Conservation (phyloP, 2,888 invertebrate species). For the Galerucella pusilla region DNA sequence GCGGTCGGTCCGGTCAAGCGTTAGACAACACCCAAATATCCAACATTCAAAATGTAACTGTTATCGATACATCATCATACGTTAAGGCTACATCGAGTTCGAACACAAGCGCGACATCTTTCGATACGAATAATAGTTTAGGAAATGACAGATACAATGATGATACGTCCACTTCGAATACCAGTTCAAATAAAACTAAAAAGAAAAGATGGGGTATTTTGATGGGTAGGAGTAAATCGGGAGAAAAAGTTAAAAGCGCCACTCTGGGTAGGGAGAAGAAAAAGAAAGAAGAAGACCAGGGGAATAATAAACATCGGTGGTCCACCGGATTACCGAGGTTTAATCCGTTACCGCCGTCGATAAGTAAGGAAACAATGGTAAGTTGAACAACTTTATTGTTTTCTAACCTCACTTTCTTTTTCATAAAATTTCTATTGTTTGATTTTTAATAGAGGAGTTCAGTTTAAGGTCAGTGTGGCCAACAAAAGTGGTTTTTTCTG, state of each 20-base stretch:
- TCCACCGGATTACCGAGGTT: constrained; percentile 77
- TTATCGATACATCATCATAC: constrained; percentile 8
- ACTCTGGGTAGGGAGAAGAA: constrained; percentile 76
- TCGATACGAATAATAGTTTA: constrained; percentile 38
- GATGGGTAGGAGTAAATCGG: constrained; percentile 71
- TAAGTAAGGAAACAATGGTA: constrained; percentile 84
- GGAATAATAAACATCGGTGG: constrained; percentile 74
- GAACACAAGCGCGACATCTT: constrained; percentile 36
- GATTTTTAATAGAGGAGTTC: no score
- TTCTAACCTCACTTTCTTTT: no score
- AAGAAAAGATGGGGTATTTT: constrained; percentile 77
- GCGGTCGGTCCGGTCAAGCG: constrained; percentile 40
- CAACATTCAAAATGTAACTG: constrained; percentile 19
- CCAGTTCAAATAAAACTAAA: constrained; percentile 61
- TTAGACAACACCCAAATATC: constrained; percentile 38
- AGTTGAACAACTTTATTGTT: constrained; percentile 51
- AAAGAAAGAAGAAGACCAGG: constrained; percentile 66
- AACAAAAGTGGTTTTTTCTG: no score
- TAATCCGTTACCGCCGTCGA: constrained; percentile 79
- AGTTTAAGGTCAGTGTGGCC: no score
- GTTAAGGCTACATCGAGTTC: constrained; percentile 20
- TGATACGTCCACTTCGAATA: constrained; percentile 50
- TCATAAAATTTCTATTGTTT: no score
- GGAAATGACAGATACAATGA: constrained; percentile 48
- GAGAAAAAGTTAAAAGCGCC: constrained; percentile 73